Percentiles rank a stretch among this genome's conserved stretches.
Conservation (phyloP, 2,113 vertebrate species). For the Cinclus mexicanus region DNA sequence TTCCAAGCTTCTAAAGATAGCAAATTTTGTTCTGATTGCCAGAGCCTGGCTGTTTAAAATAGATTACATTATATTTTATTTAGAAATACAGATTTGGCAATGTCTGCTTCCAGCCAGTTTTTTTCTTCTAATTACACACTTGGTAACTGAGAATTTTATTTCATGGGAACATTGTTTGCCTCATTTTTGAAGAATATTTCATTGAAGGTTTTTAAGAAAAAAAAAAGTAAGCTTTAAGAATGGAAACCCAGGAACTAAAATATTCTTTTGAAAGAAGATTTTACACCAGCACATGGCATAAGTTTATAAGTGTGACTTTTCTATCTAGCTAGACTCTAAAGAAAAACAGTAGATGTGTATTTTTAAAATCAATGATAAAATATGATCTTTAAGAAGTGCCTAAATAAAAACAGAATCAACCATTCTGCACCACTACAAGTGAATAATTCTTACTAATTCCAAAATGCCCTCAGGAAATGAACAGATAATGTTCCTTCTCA, state of each 20-base stretch:
- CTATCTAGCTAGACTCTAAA: background rate
- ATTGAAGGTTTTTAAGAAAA: background rate
- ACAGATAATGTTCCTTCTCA: background rate
- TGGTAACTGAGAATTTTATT: background rate
- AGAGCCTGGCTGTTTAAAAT: background rate
- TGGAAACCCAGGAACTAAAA: background rate
- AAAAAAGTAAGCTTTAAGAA: background rate
- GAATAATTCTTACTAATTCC: background rate
- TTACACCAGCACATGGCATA: background rate
- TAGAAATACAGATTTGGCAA: background rate
- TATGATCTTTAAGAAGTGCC: background rate
- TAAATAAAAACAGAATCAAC: background rate
- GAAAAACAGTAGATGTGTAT: background rate
- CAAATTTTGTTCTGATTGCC: background rate
- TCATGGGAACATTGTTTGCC: background rate
- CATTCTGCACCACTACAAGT: background rate
- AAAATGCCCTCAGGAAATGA: accelerated
- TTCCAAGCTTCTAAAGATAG: background rate
- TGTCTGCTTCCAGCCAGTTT: background rate
- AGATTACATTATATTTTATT: background rate
- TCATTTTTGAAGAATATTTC: background rate
- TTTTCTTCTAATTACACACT: background rate
- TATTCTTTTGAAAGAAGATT: background rate
- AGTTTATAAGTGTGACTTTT: background rate
- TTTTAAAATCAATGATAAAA: background rate